Evolutionary conservation across 2,888 invertebrate genomes (phyloP).

Genomic region (Chymomyza fuscimana): DNA sequence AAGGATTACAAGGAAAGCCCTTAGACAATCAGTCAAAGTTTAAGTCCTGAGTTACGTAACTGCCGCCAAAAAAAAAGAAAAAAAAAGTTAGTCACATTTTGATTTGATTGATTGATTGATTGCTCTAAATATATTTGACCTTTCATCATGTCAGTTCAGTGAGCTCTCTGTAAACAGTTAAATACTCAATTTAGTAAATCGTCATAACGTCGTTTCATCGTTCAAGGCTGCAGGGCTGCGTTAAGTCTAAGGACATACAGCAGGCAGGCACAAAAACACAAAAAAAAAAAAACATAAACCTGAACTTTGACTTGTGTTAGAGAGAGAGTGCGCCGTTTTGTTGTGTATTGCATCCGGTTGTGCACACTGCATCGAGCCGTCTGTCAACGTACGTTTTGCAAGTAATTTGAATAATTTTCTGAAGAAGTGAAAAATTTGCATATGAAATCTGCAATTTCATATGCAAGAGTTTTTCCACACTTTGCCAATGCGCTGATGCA

Average conservation of each 20-base stretch:
- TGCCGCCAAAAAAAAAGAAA: not conserved
- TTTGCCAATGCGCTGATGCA: not conserved
- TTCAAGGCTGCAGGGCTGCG: not conserved
- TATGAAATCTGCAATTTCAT: conserved; percentile 64
- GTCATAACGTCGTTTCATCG: not conserved
- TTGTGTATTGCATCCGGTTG: conserved; percentile 28
- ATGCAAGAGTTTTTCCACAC: conserved; percentile 24
- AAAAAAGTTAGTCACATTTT: not conserved
- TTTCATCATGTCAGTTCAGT: not conserved
- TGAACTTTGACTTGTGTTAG: conserved; percentile 13
- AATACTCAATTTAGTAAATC: not conserved
- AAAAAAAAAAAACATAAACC: not conserved
- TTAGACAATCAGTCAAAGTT: conserved; percentile 19
- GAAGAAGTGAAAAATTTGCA: conserved; percentile 67
- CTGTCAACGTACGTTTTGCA: conserved; percentile 28
- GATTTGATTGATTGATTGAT: conserved; percentile 6
- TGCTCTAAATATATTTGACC: conserved; percentile 3
- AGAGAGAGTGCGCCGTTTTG: conserved; percentile 22
- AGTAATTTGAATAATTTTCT: conserved; percentile 69
- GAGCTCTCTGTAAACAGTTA: not conserved
- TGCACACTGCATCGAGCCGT: conserved; percentile 20
- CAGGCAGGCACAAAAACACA: not conserved
- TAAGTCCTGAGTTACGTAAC: conserved; percentile 37
- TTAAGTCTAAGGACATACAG: not conserved
- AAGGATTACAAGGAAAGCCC: conserved; percentile 54